Base-by-base conservation (phyloP, 2,113 vertebrate genomes). In the Sinocyclocheilus rhinocerous region DNA sequence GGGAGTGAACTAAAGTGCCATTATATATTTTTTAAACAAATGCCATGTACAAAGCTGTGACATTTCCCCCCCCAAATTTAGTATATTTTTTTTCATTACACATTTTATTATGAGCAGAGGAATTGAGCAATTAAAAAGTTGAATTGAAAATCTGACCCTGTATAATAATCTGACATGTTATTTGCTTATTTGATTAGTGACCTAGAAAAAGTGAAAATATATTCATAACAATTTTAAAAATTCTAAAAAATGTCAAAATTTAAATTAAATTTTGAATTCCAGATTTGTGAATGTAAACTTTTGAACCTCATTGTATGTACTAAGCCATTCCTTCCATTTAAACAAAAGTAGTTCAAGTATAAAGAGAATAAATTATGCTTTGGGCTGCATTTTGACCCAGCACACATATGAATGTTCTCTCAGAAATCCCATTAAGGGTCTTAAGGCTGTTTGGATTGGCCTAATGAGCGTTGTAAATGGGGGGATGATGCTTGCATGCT, bases 11-110 rank as follows among this genome's bases (percentile, higher is more conserved):
- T 12, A 90, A 87, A 81, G 52, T 59, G 75, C 45, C 86, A 86
- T 85, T 91, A 78, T 89, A 89, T 52, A 13, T 33, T 52, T 91
- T 90, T 93, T 89, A 87, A 89, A 88, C 86, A 83, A 76, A 86
- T 85, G 85, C 42, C 42, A 57, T 36, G 36, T 33, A 33, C 29
- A 33, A 33, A 33, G 29, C 29, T 33, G 29, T 33, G 29, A 33
- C 29, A 36, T 6, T 6, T 4, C 36, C 36, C 36, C 36, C 36
- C 36, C 36, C 36, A 1, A 36, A 57, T 57, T 70, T 20, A 70
- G 20, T 70, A 18, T 1, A 36, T 33, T 33, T 70, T 33, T 6
- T 5, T 6, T 36, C 36, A 36, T 36, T 36, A 36, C 5, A 36
- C 0, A 20, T 8, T 70, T 18, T 70, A 9, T 1, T 70, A 18